Evolutionary conservation across 2,113 vertebrate genomes (phyloP).

Genomic region (Holacanthus passer): DNA sequence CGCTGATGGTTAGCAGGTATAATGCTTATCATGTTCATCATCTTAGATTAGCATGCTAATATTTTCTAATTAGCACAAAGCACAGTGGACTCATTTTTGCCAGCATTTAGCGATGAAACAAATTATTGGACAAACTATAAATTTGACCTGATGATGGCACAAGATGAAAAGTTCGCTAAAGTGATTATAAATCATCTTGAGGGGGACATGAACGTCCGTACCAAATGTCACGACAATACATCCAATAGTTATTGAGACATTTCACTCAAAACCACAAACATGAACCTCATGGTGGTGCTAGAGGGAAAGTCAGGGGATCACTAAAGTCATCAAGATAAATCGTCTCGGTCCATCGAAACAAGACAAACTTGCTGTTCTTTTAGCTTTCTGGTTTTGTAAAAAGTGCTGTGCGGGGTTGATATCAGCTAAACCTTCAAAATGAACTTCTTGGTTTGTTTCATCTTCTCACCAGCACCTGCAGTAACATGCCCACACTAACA

Average conservation of each 20-base stretch:
- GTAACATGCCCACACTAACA: slow-evolving; percentile 1
- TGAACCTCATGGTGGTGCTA: not conserved
- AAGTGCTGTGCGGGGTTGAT: not conserved
- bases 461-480: not conserved
- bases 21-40: not conserved
- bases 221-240: not conserved
- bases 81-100: not conserved
- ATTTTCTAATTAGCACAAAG: not conserved
- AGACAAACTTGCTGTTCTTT: not conserved
- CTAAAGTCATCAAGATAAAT: not conserved
- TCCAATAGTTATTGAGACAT: not conserved
- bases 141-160: not conserved
- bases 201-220: not conserved
- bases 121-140: not conserved
- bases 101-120: not conserved
- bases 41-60: not conserved
- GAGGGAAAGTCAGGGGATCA: not conserved
- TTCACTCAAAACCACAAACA: not conserved
- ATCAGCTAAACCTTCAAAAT: not conserved
- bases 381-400: not conserved
- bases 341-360: not conserved
- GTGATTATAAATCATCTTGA: not conserved
- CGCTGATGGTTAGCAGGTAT: not conserved
- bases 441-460: not conserved
- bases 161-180: not conserved